Conservation (phyloP, 2,888 invertebrate species). For the Metellina segmentata region DNA sequence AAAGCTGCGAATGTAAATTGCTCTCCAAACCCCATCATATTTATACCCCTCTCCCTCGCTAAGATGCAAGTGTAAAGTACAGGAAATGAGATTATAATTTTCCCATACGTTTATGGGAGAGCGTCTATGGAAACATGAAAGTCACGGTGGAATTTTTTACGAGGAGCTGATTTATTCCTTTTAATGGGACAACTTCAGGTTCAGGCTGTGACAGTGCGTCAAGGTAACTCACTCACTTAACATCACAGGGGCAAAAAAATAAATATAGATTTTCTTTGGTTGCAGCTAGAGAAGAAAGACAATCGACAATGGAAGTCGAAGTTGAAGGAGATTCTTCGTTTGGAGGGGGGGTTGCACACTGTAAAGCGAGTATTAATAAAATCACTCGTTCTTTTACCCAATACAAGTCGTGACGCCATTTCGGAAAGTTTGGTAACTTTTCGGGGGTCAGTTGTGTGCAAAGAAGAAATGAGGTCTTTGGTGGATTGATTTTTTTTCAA, state of each 20-base stretch:
- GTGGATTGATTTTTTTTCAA: too few relatives aligned
- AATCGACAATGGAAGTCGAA: neutral
- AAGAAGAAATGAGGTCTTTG: neutral
- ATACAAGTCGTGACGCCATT: neutral
- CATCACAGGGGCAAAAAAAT: neutral
- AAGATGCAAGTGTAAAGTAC: neutral
- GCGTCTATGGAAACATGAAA: neutral
- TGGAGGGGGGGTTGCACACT: neutral
- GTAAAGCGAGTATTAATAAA: neutral
- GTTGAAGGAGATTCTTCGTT: neutral
- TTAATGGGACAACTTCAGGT: slow-evolving; percentile 6
- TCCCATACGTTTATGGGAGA: slow-evolving; percentile 2
- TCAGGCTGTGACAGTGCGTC: slow-evolving; percentile 8
- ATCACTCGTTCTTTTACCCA: neutral
- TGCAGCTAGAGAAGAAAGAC: slow-evolving; percentile 13
- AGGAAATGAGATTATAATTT: slow-evolving; percentile 30
- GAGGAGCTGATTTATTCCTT: slow-evolving; percentile 21
- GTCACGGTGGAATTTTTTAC: slow-evolving; percentile 10
- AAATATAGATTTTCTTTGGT: slow-evolving; percentile 4
- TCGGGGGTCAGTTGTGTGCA: neutral
- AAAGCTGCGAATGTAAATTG: neutral
- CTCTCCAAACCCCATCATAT: neutral
- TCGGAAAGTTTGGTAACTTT: neutral
- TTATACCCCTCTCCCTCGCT: neutral
- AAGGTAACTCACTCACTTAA: slow-evolving; percentile 15